Evolutionary conservation across 1,140 invertebrate species (phyloP), one percentile per base, ranked within the genome.

Genomic region (Agraylea sexmaculata): DNA sequence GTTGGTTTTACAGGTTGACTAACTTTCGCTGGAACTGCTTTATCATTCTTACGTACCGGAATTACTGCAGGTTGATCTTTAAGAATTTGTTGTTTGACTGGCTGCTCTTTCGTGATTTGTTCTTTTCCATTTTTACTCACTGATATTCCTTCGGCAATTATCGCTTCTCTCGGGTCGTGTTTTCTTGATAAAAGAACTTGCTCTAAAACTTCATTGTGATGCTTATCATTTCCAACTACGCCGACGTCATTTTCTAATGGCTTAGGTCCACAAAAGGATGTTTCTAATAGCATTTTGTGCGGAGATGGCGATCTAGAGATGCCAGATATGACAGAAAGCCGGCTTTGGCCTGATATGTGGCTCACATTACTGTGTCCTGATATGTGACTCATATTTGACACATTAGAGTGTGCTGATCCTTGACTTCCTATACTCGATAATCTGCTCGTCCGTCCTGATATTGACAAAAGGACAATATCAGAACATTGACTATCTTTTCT

Each of bases 231-330:
- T 20, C 68, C 56, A 37, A 69, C 67, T 12, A 74, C 64, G 38
- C 73, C 70, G 2, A 58, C 60, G 18, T 66, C 66, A 20, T 58
- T 64, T 45, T 74, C 70, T n/a, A 75, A 61, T 0, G 80, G 78
- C 51, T 83, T 85, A 33, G 77, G 79, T 0, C 87, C 87, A 53
- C 85, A 89, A 56, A 90, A 90, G 0, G 85, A 89, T 0, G 86
- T 90, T 62, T 89, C 86, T 15, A 89, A 66, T 15, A 88, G 62
- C 73, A 87, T 88, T 60, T 82, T 83, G 62, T 89, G 85, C 4
- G 87, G 87, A 19, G 86, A 89, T 0, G 85, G 84, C 6, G 84
- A 88, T 37, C 84, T 73, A 6, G 70, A 76, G 5, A 68, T 65
- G 0, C 76, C 78, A 1, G 78, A 81, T 3, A 77, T 71, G 0